Evolutionary conservation across 1,140 invertebrate genomes (phyloP), one percentile per base, ranked within the genome.

Genomic region (Drosophila ironensis): DNA sequence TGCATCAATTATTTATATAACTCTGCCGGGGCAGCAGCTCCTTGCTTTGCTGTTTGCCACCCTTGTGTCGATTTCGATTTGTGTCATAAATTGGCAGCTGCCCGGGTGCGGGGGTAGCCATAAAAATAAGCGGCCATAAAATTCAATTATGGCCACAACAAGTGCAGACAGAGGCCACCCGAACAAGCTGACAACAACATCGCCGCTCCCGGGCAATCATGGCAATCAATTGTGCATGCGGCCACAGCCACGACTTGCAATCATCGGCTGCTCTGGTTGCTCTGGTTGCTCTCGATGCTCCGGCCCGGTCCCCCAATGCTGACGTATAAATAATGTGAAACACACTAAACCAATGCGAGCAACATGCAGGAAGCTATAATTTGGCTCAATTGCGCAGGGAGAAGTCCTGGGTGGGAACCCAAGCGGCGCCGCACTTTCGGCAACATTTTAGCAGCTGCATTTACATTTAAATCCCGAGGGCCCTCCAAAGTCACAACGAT

Each of bases 51-150:
- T 4, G 11, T 12, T 33, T 12, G 30, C 30, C 30, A 27, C 52
- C 27, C 24, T 17, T 44, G 24, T 8, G 33, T 45, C 41, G 38
- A 42, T 56, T 82, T 84, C 78, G 72, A 82, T 82, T 84, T 82
- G 64, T 86, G 73, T 61, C 73, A 78, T 84, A 84, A 78, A 84
- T 86, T 84, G 80, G 63, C 78, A 78, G 52, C 70, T 71, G 80
- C 33, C 71, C 63, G 28, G 6, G 50, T 37, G 72, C 12, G 52
- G 20, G 19, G 17, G 7, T 17, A 17, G 69, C 69, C 86, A 84
- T 86, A 84, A 84, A 84, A 84, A 86, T 84, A 84, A 86, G 80
- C 80, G 80, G 64, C 70, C 73, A 84, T 84, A 84, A 84, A 84
- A 84, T 84, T 84, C 80, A 84, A 84, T 84, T 84, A 84, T 84